phyloP scores from a whole-genome alignment of 2,888 invertebrate species.

The Ochropacha duplaris region DNA sequence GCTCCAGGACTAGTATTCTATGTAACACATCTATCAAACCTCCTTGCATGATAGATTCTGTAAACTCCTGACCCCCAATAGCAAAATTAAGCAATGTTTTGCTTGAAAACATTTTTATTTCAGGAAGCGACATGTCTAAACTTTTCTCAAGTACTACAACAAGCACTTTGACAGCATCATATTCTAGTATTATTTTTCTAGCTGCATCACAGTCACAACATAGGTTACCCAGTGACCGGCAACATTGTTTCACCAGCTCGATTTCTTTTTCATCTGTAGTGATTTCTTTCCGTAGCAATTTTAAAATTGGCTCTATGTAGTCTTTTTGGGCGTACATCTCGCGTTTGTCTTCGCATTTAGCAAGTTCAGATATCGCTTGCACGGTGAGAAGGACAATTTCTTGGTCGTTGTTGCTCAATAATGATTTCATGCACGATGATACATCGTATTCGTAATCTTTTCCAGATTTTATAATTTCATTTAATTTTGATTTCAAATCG shows the following conservation, averaged over 20 bases:
- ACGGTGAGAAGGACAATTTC: constrained; percentile 83
- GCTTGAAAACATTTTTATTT: constrained; percentile 85
- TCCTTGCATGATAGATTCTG: constrained; percentile 82
- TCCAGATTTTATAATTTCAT: constrained; percentile 68
- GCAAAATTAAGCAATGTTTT: constrained; percentile 92
- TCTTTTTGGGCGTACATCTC: constrained; percentile 85
- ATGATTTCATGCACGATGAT: constrained; percentile 64
- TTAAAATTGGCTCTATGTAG: constrained; percentile 83
- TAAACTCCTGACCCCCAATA: constrained; percentile 87
- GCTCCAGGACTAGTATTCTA: constrained; percentile 74
- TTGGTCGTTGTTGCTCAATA: constrained; percentile 69
- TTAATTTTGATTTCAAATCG: constrained; percentile 73
- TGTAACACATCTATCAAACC: constrained; percentile 80
- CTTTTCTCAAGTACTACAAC: constrained; percentile 62
- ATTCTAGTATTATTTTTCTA: constrained; percentile 75
- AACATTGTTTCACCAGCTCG: constrained; percentile 87
- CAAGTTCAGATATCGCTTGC: constrained; percentile 91
- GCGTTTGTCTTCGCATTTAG: constrained; percentile 89
- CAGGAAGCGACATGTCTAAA: constrained; percentile 56
- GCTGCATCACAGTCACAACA: constrained; percentile 93
- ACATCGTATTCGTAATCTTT: constrained; percentile 75
- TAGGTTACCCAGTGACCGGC: constrained; percentile 93
- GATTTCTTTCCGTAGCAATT: constrained; percentile 69
- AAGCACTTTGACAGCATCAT: constrained; percentile 76
- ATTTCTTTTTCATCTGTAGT: constrained; percentile 65